Percentiles rank a stretch among this genome's conserved stretches.
phyloP scores from a whole-genome alignment of 1,140 invertebrate genomes.

The Lepidurus apus region DNA sequence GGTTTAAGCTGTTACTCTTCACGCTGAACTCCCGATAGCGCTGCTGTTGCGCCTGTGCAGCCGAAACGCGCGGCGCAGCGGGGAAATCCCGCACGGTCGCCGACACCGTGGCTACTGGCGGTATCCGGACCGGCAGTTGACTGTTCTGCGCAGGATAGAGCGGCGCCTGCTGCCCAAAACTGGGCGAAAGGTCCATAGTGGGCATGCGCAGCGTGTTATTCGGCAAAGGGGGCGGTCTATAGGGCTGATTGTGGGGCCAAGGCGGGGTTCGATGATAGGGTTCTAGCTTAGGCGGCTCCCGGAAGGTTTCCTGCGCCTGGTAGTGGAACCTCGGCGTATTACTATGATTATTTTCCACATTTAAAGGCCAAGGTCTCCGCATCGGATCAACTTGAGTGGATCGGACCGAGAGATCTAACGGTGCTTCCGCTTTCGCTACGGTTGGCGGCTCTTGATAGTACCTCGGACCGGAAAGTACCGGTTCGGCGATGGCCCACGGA shows the following conservation, averaged over 20 bases:
- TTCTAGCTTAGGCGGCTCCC: too few species aligned
- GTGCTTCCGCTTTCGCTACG: neutral
- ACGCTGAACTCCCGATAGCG: neutral
- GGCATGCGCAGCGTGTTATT: neutral
- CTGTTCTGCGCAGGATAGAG: neutral
- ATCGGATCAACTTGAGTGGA: neutral
- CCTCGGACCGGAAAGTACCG: neutral
- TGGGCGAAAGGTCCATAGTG: neutral
- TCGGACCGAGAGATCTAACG: conserved; percentile 1
- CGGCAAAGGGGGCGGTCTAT: neutral
- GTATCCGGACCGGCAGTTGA: conserved; percentile 12
- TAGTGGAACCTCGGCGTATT: too few species aligned
- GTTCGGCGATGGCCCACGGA: neutral
- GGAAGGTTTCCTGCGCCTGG: too few species aligned
- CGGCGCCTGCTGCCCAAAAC: neutral
- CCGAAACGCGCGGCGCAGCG: neutral
- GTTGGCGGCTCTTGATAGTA: neutral
- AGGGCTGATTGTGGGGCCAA: neutral
- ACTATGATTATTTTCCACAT: neutral
- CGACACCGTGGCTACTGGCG: conserved; percentile 25
- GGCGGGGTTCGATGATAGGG: too few species aligned
- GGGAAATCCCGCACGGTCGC: conserved; percentile 15
- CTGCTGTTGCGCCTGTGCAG: conserved; percentile 15
- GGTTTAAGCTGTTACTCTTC: neutral
- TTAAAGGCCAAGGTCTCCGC: neutral